phyloP scores from a whole-genome alignment of 2,797 vertebrate genomes.

The Cuculus canorus region DNA sequence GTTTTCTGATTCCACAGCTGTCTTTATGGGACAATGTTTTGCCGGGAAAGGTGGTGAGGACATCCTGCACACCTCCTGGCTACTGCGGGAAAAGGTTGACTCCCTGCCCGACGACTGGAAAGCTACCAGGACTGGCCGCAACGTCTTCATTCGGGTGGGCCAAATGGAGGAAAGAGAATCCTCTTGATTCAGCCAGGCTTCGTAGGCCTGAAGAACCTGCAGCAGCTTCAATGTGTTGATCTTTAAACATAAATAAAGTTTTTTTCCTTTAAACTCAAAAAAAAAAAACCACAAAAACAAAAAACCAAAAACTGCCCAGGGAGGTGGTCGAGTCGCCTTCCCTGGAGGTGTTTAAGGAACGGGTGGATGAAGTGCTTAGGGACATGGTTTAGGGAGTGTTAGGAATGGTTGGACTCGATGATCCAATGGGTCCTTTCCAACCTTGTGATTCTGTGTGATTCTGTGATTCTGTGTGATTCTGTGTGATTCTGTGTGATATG shows the following conservation, averaged over 20 bases:
- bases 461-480: too few relatives aligned
- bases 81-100: not conserved
- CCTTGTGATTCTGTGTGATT: too few relatives aligned
- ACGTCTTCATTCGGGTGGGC: not conserved
- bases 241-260: fast-evolving
- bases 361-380: too few relatives aligned
- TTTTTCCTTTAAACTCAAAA: not conserved
- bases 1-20: conserved; percentile 30
- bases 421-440: too few relatives aligned
- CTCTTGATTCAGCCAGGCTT: fast-evolving
- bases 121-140: not conserved
- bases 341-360: too few relatives aligned
- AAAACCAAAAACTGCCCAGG: too few relatives aligned
- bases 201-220: fast-evolving
- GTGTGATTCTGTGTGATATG: too few relatives aligned
- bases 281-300: too few relatives aligned
- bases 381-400: too few relatives aligned
- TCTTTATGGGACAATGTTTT: conserved; percentile 36
- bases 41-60: fast-evolving
- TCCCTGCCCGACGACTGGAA: not conserved
- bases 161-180: not conserved
- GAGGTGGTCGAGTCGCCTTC: too few relatives aligned
- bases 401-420: too few relatives aligned
- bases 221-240: too few relatives aligned
- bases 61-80: conserved; percentile 12